These are phyloP conservation scores for Trichogramma evanescens DNA, from an alignment of 2,888 invertebrate genomes.

Conservation along the genomic window DNA sequence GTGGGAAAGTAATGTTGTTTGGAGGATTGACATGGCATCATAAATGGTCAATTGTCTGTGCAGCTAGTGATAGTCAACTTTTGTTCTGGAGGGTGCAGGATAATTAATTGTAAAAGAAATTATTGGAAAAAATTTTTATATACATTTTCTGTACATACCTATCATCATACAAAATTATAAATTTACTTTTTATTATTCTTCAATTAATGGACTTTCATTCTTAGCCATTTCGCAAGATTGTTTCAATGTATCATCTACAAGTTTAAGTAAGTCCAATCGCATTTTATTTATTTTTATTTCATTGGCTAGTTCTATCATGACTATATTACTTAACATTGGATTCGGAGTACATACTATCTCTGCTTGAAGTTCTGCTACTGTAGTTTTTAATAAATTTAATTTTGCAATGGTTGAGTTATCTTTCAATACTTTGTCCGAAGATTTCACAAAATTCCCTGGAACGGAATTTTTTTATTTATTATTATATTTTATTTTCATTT, in stretches of 20 bases:
- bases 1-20: conserved; percentile 51
- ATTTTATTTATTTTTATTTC: conserved; percentile 24
- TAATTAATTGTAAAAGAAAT: conserved; percentile 26
- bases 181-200: conserved; percentile 1
- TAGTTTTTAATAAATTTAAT: conserved; percentile 28
- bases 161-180: neutral
- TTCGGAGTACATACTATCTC: conserved; percentile 33
- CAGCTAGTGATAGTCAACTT: conserved; percentile 56
- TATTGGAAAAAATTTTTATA: neutral
- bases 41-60: conserved; percentile 55
- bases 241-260: conserved; percentile 13
- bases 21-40: conserved; percentile 61
- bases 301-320: conserved; percentile 26
- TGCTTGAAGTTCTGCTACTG: conserved; percentile 31
- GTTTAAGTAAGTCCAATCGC: conserved; percentile 19
- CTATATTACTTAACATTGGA: conserved; percentile 34
- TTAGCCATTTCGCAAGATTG: neutral
- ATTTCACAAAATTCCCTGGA: no score
- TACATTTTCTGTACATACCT: neutral
- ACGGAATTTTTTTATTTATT: no score
- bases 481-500: neutral
- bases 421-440: no score
- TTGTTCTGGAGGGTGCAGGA: conserved; percentile 58
- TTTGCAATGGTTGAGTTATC: conserved; percentile 17
- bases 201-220: neutral